Conservation (phyloP, 2,113 vertebrate species). For the Beaufortia kweichowensis region DNA sequence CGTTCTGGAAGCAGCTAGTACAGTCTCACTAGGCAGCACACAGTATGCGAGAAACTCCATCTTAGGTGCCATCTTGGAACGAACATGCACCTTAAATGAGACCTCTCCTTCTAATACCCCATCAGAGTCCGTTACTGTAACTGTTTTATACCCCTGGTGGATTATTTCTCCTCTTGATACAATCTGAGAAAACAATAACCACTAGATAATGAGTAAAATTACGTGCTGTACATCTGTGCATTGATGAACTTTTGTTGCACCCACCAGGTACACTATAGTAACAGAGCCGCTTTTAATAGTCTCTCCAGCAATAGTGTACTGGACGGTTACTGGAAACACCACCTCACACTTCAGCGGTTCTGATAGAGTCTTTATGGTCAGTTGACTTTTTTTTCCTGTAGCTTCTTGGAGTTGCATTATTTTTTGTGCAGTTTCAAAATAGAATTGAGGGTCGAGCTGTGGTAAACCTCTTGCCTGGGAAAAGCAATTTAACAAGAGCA, state of each 20-base stretch:
- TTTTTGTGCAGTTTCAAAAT: not conserved
- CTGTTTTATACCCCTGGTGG: constrained; percentile 60
- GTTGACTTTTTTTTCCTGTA: constrained; percentile 55
- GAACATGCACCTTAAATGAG: constrained; percentile 68
- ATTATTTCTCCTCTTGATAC: constrained; percentile 74
- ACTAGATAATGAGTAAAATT: not conserved
- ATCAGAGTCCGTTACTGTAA: constrained; percentile 57
- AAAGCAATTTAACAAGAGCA: not conserved
- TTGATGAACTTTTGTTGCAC: constrained; percentile 22
- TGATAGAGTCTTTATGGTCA: constrained; percentile 57
- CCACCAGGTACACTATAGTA: constrained; percentile 67
- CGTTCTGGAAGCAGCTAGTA: constrained; percentile 76
- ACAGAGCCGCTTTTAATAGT: constrained; percentile 31
- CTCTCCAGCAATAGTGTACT: constrained; percentile 66
- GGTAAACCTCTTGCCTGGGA: not conserved
- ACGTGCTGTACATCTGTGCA: not conserved
- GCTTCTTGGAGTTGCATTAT: not conserved
- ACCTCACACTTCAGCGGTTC: constrained; percentile 55
- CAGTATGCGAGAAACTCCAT: constrained; percentile 75
- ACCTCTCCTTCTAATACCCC: constrained; percentile 68
- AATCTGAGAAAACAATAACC: constrained; percentile 64
- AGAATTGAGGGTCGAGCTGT: not conserved
- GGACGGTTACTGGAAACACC: constrained; percentile 53
- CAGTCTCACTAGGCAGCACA: constrained; percentile 72
- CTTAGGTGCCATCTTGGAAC: constrained; percentile 66